phyloP scores from a whole-genome alignment of 2,888 invertebrate genomes.

The Chrysomela aeneicollis region DNA sequence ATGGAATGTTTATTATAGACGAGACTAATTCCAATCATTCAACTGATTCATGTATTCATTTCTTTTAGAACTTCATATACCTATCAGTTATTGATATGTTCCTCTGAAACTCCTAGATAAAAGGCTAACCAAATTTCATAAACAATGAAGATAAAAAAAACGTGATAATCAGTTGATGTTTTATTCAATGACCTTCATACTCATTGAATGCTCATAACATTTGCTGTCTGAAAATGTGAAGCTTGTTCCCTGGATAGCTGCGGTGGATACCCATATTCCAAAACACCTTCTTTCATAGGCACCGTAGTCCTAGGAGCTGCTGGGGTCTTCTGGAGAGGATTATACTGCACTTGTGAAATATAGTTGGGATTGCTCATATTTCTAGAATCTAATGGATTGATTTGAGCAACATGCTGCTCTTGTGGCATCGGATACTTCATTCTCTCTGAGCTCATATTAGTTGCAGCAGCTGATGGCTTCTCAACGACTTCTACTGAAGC shows the following conservation, averaged over 20 bases:
- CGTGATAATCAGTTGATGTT: background rate
- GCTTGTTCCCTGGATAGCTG: background rate
- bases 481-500: too few relatives aligned
- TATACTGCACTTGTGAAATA: conserved; percentile 1
- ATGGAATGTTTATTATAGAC: too few relatives aligned
- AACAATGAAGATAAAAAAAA: too few relatives aligned
- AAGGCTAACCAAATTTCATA: too few relatives aligned
- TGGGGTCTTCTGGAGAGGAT: background rate
- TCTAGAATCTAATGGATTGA: background rate
- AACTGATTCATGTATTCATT: too few relatives aligned
- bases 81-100: too few relatives aligned
- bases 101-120: too few relatives aligned
- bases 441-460: background rate
- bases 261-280: background rate
- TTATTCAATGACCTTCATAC: background rate
- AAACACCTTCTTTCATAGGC: conserved; percentile 1
- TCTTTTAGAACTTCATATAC: too few relatives aligned
- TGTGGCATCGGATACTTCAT: background rate
- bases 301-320: background rate
- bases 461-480: background rate
- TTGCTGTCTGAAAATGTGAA: background rate
- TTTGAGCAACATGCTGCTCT: background rate
- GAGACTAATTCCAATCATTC: too few relatives aligned
- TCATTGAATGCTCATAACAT: background rate
- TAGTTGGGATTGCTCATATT: background rate